These are phyloP conservation scores for Ciconia boyciana DNA, from an alignment of 2,113 vertebrate species.

Conservation along the genomic window DNA sequence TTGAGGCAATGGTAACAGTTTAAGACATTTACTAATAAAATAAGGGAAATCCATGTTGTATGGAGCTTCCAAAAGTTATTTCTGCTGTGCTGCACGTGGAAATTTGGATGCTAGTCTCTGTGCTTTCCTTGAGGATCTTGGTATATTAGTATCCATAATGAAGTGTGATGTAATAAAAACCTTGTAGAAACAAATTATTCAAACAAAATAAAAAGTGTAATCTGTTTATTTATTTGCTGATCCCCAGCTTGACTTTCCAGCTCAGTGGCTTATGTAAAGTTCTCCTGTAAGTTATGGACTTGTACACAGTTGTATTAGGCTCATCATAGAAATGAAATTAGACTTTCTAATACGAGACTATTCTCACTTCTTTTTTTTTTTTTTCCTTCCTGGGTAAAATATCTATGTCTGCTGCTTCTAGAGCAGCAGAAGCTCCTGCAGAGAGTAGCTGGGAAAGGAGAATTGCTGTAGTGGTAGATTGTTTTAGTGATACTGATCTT, in stretches of 20 bases:
- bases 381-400: background rate
- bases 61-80: background rate
- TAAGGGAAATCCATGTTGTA: background rate
- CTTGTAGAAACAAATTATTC: slow-evolving; percentile 11
- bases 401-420: background rate
- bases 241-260: slow-evolving; percentile 13
- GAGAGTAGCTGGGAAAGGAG: background rate
- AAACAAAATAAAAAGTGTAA: background rate
- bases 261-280: background rate
- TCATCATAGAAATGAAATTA: background rate
- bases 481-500: background rate
- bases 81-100: background rate
- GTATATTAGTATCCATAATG: slow-evolving; percentile 1
- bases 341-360: background rate
- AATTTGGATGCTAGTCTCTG: background rate
- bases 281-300: background rate
- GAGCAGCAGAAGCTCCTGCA: background rate
- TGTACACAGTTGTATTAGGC: background rate
- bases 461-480: background rate
- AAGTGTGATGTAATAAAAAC: background rate
- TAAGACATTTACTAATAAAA: background rate
- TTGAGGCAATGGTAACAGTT: background rate
- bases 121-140: background rate
- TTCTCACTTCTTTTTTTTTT: background rate
- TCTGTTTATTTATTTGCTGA: slow-evolving; percentile 33